phyloP scores from a whole-genome alignment of 2,888 invertebrate genomes.

The Ennomos erosarius region DNA sequence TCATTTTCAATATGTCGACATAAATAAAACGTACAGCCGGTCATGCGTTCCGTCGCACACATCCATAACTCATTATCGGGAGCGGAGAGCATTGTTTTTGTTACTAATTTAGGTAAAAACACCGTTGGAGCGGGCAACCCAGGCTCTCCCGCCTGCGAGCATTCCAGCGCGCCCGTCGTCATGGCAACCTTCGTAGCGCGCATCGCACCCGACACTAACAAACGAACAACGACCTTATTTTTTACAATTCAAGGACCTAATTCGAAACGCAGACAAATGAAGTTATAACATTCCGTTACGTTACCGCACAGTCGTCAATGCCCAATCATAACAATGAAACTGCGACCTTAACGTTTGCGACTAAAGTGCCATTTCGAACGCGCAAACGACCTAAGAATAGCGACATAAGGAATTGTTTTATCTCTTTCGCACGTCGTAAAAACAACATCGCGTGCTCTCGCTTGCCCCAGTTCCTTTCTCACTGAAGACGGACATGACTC shows the following conservation, averaged over 20 bases:
- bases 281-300: slow-evolving; percentile 82
- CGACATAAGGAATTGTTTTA: slow-evolving; percentile 83
- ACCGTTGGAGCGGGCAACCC: slow-evolving; percentile 66
- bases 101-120: slow-evolving; percentile 75
- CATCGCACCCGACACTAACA: slow-evolving; percentile 56
- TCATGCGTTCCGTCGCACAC: slow-evolving; percentile 29
- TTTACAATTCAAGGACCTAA: slow-evolving; percentile 60
- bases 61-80: slow-evolving; percentile 55
- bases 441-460: slow-evolving; percentile 71
- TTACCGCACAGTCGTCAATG: slow-evolving; percentile 74
- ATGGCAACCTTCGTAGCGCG: slow-evolving; percentile 80
- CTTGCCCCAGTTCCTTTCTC: slow-evolving; percentile 71
- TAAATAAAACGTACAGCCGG: slow-evolving; percentile 25
- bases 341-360: slow-evolving; percentile 77
- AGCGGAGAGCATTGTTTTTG: slow-evolving; percentile 54
- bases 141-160: slow-evolving; percentile 58
- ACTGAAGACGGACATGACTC: slow-evolving; percentile 78
- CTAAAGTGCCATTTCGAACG: slow-evolving; percentile 79
- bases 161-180: slow-evolving; percentile 83
- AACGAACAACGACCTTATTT: slow-evolving; percentile 75
- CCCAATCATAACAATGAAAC: slow-evolving; percentile 78
- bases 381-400: slow-evolving; percentile 80
- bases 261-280: slow-evolving; percentile 68
- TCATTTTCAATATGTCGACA: slow-evolving; percentile 20
- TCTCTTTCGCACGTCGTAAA: slow-evolving; percentile 83